A percentile compares a stretch with the other conserved stretches of the same genome.
Evolutionary conservation across 1,140 invertebrate species (phyloP).

Genomic region (Drosophila murphyi): DNA sequence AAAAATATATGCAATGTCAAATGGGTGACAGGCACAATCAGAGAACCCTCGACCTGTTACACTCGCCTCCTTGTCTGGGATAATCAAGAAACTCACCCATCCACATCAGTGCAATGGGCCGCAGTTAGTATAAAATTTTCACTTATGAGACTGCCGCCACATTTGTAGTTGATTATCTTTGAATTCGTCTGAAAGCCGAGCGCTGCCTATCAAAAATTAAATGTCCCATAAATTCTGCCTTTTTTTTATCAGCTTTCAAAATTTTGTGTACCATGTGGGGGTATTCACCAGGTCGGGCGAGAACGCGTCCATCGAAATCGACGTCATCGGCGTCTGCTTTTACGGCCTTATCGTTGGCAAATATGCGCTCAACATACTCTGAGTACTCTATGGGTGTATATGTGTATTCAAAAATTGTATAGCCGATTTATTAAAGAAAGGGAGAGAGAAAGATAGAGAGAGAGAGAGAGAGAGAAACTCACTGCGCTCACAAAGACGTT

Average conservation of each 20-base stretch:
- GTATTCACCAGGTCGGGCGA: conserved; percentile 81
- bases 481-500: conserved; percentile 71
- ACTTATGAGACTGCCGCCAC: conserved; percentile 84
- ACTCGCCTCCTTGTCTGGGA: not conserved
- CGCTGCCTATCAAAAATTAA: conserved; percentile 58
- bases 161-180: conserved; percentile 71
- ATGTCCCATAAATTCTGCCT: conserved; percentile 5
- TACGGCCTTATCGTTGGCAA: conserved; percentile 65
- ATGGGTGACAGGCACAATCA: not conserved
- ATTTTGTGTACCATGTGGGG: conserved; percentile 81
- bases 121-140: conserved; percentile 77
- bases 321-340: conserved; percentile 68
- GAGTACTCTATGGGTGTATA: conserved; percentile 61
- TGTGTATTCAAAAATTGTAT: conserved; percentile 5
- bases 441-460: too few relatives aligned
- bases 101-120: conserved; percentile 72
- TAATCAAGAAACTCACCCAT: conserved; percentile 56
- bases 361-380: conserved; percentile 74
- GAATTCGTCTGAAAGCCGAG: conserved; percentile 55
- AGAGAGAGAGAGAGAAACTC: conserved; percentile 33
- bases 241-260: conserved; percentile 25
- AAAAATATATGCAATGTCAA: conserved; percentile 12
- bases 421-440: not conserved
- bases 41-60: not conserved
- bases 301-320: conserved; percentile 75